Conservation (phyloP, 2,113 vertebrate species). For the Morone saxatilis region DNA sequence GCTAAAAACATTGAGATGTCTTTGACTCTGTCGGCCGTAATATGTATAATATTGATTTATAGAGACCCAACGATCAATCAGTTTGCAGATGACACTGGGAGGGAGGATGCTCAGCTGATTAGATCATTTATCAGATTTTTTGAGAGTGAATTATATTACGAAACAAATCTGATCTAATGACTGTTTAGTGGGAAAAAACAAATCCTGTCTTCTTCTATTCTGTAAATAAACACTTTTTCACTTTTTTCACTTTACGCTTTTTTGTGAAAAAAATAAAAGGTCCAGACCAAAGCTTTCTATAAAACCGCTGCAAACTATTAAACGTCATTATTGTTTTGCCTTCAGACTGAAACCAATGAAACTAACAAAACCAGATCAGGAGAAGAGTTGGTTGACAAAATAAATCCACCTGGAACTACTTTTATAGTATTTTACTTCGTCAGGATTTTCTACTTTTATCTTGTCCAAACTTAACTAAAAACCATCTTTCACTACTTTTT, state of each 20-base stretch:
- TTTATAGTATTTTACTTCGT: too few relatives aligned
- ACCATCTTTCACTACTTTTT: too few relatives aligned
- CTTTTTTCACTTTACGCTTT: not conserved
- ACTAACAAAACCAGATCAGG: not conserved
- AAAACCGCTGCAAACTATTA: conserved; percentile 16
- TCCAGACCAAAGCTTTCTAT: not conserved
- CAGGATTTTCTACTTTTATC: too few relatives aligned
- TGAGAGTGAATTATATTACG: not conserved
- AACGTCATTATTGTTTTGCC: not conserved
- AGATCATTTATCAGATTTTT: too few relatives aligned
- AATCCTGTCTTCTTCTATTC: not conserved
- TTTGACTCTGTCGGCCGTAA: too few relatives aligned
- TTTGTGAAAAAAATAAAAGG: not conserved
- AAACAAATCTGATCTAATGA: not conserved
- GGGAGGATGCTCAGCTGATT: too few relatives aligned
- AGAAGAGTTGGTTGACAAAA: not conserved
- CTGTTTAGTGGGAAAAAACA: not conserved
- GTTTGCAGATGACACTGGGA: too few relatives aligned
- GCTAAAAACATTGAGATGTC: too few relatives aligned
- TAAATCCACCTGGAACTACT: not conserved
- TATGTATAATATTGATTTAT: too few relatives aligned
- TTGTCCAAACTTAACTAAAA: too few relatives aligned
- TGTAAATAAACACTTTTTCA: not conserved
- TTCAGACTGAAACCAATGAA: not conserved
- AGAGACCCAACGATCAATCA: too few relatives aligned